These are phyloP conservation scores for Lissonota sp. DNA, from an alignment of 2,888 invertebrate species.

Conservation along the genomic window DNA sequence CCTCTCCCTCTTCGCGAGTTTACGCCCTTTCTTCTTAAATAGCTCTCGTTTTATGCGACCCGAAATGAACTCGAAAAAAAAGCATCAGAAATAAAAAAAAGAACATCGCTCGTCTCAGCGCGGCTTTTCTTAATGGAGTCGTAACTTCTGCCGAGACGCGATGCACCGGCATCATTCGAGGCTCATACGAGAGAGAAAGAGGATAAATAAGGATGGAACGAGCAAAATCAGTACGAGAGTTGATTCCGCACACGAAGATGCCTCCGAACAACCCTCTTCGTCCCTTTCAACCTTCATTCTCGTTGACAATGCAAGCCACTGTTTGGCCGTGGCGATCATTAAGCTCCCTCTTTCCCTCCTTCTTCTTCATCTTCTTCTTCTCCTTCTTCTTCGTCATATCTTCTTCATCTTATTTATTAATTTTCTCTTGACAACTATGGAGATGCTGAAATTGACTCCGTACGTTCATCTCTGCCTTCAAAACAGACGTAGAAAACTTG, in stretches of 20 bases:
- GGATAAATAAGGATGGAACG: constrained; percentile 36
- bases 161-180: constrained; percentile 44
- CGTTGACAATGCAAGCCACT: constrained; percentile 70
- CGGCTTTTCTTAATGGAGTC: constrained; percentile 80
- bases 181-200: constrained; percentile 17
- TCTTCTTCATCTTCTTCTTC: constrained; percentile 43
- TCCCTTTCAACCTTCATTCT: constrained; percentile 44
- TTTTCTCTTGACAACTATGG: constrained; percentile 46
- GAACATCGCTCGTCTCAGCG: constrained; percentile 67
- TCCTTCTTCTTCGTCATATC: constrained; percentile 13
- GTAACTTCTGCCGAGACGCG: constrained; percentile 74
- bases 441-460: constrained; percentile 45
- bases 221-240: constrained; percentile 45
- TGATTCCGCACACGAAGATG: constrained; percentile 43
- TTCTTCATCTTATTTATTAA: constrained; percentile 54
- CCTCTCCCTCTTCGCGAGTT: constrained; percentile 32
- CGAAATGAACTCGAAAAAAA: constrained; percentile 75
- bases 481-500: constrained; percentile 15
- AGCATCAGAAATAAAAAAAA: constrained; percentile 76
- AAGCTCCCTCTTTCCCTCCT: constrained; percentile 28
- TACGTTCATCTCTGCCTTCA: constrained; percentile 16
- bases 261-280: constrained; percentile 42
- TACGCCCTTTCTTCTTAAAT: constrained; percentile 79
- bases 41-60: constrained; percentile 80
- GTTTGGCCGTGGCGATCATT: constrained; percentile 64